Evolutionary conservation across 2,113 vertebrate genomes (phyloP), one percentile per base, ranked within the genome.

Genomic region (Mirounga angustirostris): DNA sequence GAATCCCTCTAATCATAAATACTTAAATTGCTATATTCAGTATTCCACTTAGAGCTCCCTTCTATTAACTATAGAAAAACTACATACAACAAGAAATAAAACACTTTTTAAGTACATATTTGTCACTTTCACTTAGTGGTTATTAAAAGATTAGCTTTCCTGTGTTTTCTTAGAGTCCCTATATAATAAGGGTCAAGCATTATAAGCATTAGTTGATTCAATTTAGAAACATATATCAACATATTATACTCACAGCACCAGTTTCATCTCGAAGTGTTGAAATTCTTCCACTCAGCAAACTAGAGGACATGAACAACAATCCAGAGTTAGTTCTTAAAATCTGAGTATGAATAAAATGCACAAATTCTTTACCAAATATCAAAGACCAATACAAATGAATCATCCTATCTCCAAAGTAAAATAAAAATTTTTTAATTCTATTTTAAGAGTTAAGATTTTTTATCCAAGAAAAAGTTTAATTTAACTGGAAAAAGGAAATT

Each of bases 241-340:
- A 74, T 21, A 0, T 67, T 95, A 73, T 99, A 99, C 99, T 99
- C 97, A 99, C 99, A 98, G 99, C 99, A 99, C 99, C 99, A 99
- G 99, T 99, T 99, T 99, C 99, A 99, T 99, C 99, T 97, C 99
- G 99, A 96, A 99, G 99, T 54, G 99, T 99, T 97, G 99, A 99
- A 99, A 99, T 99, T 99, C 99, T 99, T 98, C 99, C 99, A 98
- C 99, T 99, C 96, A 99, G 99, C 98, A 99, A 99, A 99, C 99
- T 99, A 98, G 65, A 99, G 98, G 69, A 12, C 73, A 98, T 79
- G 90, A 95, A 98, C 5, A 98, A 87, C 21, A 98, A 98, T 79
- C 30, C 30, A 78, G 40, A 30, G 22, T 99, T 97, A 99, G 69
- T 84, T 95, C 76, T 74, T 69, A 83, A 97, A 93, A 79, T 71